Conservation (phyloP, 2,888 invertebrate genomes). For the Pantelozetes paolii region DNA sequence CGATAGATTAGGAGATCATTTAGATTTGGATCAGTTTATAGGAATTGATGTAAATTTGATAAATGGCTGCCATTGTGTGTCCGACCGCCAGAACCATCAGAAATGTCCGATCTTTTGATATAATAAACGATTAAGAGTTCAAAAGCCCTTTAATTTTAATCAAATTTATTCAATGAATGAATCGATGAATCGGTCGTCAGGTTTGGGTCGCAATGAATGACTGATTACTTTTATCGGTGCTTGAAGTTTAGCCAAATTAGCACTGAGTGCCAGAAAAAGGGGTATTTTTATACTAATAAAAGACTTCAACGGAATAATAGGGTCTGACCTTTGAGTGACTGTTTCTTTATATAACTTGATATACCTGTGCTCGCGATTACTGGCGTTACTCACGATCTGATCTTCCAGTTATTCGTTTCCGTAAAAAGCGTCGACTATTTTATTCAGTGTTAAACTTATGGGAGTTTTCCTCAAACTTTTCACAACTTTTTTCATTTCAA, state of each 20-base stretch:
- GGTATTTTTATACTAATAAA: background rate
- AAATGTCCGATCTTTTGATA: too few relatives aligned
- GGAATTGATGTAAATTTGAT: too few relatives aligned
- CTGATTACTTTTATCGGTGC: too few relatives aligned
- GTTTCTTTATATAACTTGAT: background rate
- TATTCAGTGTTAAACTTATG: background rate
- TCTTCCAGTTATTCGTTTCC: slow-evolving; percentile 1
- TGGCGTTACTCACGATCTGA: slow-evolving; percentile 14
- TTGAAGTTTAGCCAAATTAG: slow-evolving; percentile 16
- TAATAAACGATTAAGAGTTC: too few relatives aligned
- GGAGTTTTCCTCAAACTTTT: background rate
- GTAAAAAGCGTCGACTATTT: background rate
- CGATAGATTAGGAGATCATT: too few relatives aligned
- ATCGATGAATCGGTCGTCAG: background rate
- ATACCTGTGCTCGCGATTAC: background rate
- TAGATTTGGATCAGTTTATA: too few relatives aligned
- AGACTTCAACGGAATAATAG: background rate
- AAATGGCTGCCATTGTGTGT: too few relatives aligned
- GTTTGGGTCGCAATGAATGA: background rate
- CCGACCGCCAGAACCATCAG: too few relatives aligned
- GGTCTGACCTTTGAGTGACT: background rate
- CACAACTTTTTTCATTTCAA: background rate
- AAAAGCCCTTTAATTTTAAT: background rate
- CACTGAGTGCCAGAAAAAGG: background rate
- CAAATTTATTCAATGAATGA: background rate